Evolutionary conservation across 2,797 vertebrate species (phyloP), one percentile per base, ranked within the genome.

Genomic region (Manis pentadactyla): DNA sequence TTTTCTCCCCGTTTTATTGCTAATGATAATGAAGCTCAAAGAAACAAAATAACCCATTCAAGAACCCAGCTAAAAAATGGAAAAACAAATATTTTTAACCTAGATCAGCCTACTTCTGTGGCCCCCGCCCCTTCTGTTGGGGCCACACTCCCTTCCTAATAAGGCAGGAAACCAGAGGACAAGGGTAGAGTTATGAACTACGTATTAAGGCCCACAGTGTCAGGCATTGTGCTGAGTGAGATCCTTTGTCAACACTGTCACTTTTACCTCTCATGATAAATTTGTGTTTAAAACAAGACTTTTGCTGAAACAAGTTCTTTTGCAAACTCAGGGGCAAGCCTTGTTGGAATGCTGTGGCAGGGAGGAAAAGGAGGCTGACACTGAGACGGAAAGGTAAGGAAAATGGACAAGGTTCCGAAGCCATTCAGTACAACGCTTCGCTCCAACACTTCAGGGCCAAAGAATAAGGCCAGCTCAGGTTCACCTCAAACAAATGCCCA

Each of bases 1-100:
- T 93, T 85, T 49, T 46, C 66, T 69, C 34, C 25, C 46, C 12
- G 21, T 69, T 66, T 88, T 73, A 78, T 86, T 87, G 69, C 23
- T 66, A 61, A 82, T 49, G 51, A 88, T 86, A 51, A 2, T 29
- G 19, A 87, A 55, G 25, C 42, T 96, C 71, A 78, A 85, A 77
- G 46, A 90, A 87, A 37, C 7, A 14, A 84, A 93, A 84, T 31
- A 73, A 93, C n/a, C 92, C 25, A 87, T 68, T n/a, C 17, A 83
- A 89, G 51, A 94, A 74, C 27, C 51, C 12, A 83, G 37, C 2
- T 66, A 12, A 73, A 71, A 91, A 73, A 59, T 9, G 29, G 13
- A 10, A 73, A 12, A 83, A 85, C 21, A 49, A n/a, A 34, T 10
- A 59, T 64, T 68, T 46, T 89, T 92, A 69, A 95, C 25, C 34